phyloP scores from a whole-genome alignment of 2,113 vertebrate species.

The Leptocoma aspasia region DNA sequence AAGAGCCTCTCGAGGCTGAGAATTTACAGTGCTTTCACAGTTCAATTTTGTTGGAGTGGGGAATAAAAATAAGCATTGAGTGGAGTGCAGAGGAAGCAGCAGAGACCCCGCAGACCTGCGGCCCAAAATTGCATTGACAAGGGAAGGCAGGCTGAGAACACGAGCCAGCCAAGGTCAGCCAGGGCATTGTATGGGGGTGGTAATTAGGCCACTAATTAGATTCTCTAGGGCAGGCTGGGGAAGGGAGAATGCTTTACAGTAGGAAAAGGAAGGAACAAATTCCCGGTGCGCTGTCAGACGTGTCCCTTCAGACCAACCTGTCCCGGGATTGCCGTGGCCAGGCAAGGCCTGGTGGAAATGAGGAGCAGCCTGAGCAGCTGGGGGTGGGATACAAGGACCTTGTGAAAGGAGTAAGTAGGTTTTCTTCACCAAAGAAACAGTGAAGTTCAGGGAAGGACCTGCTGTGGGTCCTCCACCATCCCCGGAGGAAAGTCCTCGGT shows the following conservation, averaged over 20 bases:
- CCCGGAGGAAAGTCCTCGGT: accelerated
- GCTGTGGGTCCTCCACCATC: neutral
- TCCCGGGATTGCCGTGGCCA: neutral
- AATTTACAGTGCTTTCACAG: slow-evolving; percentile 3
- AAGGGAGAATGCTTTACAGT: neutral
- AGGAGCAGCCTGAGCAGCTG: neutral
- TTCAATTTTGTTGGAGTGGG: neutral
- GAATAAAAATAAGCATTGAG: neutral
- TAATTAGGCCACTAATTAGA: slow-evolving; percentile 48
- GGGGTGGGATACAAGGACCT: neutral
- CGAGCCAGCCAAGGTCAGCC: neutral
- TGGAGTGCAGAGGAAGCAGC: neutral
- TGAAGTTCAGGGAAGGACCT: neutral
- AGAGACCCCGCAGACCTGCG: neutral
- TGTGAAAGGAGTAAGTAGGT: neutral
- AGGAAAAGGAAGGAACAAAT: neutral
- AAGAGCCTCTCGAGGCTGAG: slow-evolving; percentile 4
- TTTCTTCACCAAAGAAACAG: neutral
- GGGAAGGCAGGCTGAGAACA: neutral
- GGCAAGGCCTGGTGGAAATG: neutral
- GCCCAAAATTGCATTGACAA: neutral
- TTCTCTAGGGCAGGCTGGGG: neutral
- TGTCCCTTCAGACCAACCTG: neutral
- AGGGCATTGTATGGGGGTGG: neutral
- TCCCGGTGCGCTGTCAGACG: neutral